Evolutionary conservation across 1,140 invertebrate genomes (phyloP), one percentile per base, ranked within the genome.

Genomic region (Apocrypta bakeri): DNA sequence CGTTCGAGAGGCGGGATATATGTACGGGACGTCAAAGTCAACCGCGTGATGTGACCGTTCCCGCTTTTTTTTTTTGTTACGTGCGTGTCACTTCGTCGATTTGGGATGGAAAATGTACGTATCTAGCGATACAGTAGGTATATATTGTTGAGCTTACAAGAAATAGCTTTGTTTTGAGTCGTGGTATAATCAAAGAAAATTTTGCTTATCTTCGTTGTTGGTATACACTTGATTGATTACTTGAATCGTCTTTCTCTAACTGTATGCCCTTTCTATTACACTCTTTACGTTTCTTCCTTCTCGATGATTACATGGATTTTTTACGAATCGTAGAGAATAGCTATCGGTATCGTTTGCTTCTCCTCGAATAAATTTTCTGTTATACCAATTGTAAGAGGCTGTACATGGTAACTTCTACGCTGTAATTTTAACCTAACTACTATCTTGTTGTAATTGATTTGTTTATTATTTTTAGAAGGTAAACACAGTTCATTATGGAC

Each of bases 401-500:
- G n/a, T n/a, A n/a, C n/a, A n/a, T n/a, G n/a, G n/a, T 21, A 61
- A 24, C 12, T 37, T 48, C 27, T 27, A 42, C 61, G 64, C 42
- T 0, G 66, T 11, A 12, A 40, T 66, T 21, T 63, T 27, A 37
- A 24, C 29, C 37, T 40, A 1, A 25, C 84, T 33, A n/a, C n/a
- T n/a, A n/a, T n/a, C n/a, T n/a, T n/a, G n/a, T n/a, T n/a, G n/a
- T n/a, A n/a, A n/a, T n/a, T n/a, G n/a, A n/a, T n/a, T n/a, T n/a
- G n/a, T n/a, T n/a, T n/a, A 61, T 68, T 78, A 4, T 82, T 73
- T 82, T 84, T 69, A 27, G 75, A 91, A 89, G 79, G 76, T 83
- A 42, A 85, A 84, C 75, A 86, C 83, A 48, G 83, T 86, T 27
- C 84, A 79, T n/a, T 92, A 92, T 78, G 91, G 91, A 8, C 87